Conservation (phyloP, 2,888 invertebrate genomes). For the Serripes groenlandicus region DNA sequence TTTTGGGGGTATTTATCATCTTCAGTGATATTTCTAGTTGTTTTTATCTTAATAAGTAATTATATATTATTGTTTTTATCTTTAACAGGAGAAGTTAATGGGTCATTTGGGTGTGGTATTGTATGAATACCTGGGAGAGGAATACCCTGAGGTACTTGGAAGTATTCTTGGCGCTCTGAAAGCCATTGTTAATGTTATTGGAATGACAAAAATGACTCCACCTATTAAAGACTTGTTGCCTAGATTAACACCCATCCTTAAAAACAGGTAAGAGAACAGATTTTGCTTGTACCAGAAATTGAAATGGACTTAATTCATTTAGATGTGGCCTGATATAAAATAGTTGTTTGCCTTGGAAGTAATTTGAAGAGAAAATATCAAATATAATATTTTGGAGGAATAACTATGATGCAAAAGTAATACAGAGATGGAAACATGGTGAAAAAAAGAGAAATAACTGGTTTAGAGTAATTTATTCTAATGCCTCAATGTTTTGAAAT, state of each 20-base stretch:
- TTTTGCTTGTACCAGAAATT: not conserved
- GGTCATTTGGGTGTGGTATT: constrained; percentile 99
- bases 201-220: constrained; percentile 99
- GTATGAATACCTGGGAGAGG: constrained; percentile 99
- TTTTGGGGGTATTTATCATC: no score
- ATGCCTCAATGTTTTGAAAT: not conserved
- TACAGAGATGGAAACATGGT: not conserved
- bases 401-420: no score
- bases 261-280: constrained; percentile 91
- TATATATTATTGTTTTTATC: no score
- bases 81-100: constrained; percentile 96
- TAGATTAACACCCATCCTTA: constrained; percentile 98
- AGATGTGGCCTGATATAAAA: no score
- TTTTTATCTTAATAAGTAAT: no score
- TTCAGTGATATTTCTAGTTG: no score
- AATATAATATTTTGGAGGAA: no score
- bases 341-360: no score
- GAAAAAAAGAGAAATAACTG: not conserved
- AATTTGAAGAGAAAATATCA: no score
- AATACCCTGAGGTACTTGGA: constrained; percentile 99
- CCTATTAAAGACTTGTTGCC: constrained; percentile 99
- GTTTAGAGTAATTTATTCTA: not conserved
- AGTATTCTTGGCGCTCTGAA: constrained; percentile 99
- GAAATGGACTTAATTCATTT: no score
- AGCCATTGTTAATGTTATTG: constrained; percentile 99